Conservation (phyloP, 2,113 vertebrate species). For the Rhinolophus ferrumequinum region DNA sequence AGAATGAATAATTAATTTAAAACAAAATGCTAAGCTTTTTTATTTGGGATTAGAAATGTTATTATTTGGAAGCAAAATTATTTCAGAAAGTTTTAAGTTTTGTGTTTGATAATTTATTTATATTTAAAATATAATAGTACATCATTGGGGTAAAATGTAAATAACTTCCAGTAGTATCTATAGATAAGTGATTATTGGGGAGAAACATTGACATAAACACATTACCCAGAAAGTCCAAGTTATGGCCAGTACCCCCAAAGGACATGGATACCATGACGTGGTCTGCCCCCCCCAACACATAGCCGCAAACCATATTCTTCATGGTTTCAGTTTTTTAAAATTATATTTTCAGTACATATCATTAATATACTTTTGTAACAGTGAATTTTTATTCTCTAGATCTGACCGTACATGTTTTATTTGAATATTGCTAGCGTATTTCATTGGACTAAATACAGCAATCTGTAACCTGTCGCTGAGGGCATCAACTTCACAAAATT, state of each 20-base stretch:
- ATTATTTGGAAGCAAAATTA: conserved; percentile 28
- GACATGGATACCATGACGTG: not conserved
- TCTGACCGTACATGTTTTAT: not conserved
- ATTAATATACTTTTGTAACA: not conserved
- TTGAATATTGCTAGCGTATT: not conserved
- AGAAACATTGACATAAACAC: not conserved
- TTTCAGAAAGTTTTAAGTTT: conserved; percentile 23
- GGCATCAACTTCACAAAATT: not conserved
- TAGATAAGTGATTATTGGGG: not conserved
- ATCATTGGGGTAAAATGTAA: not conserved
- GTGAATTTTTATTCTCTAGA: not conserved
- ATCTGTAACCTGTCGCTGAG: not conserved
- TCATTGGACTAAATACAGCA: not conserved
- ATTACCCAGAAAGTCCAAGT: not conserved
- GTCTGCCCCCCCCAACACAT: not conserved
- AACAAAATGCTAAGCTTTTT: not conserved
- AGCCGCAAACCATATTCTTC: not conserved
- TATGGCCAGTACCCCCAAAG: not conserved
- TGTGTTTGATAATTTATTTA: conserved; percentile 25
- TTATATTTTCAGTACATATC: not conserved
- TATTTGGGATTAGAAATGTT: conserved; percentile 1
- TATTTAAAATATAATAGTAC: conserved; percentile 25
- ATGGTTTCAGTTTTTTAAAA: not conserved
- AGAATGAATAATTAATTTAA: not conserved
- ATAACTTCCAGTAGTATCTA: not conserved